Evolutionary conservation across 1,140 invertebrate species (phyloP).

Genomic region (Pollicipes pollicipes): DNA sequence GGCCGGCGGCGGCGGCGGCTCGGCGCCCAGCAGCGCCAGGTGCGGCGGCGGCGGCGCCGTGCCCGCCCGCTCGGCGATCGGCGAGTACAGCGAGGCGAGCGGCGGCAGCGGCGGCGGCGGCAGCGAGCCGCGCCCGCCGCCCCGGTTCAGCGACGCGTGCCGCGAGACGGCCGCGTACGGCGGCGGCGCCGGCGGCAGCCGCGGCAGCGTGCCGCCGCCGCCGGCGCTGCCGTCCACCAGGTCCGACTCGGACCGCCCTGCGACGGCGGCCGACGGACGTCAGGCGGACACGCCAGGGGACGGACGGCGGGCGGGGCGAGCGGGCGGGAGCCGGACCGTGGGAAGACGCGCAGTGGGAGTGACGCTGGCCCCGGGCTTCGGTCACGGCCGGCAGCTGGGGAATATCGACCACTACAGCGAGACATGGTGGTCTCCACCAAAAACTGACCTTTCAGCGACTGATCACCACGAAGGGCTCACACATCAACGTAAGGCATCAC

Average conservation of each 20-base stretch:
- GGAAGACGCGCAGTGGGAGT: no score
- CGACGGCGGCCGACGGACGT: background rate
- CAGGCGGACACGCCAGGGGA: no score
- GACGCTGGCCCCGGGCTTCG: no score
- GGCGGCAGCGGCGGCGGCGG: background rate
- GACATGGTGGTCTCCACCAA: no score
- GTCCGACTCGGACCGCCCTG: background rate
- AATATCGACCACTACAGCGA: no score
- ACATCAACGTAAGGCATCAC: no score
- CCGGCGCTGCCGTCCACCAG: background rate
- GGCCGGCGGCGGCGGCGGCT: background rate
- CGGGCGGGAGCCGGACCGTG: no score
- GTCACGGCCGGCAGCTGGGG: no score
- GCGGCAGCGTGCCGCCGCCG: background rate
- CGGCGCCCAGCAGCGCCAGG: background rate
- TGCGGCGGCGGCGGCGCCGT: background rate
- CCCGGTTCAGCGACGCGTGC: background rate
- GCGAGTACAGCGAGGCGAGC: background rate
- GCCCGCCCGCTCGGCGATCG: background rate
- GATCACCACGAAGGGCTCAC: no score
- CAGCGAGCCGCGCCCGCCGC: background rate
- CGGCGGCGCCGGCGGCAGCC: background rate
- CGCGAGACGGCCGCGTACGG: background rate
- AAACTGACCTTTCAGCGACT: no score
- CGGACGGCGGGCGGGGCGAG: no score